phyloP scores from a whole-genome alignment of 2,113 vertebrate genomes.

The Camelus dromedarius region DNA sequence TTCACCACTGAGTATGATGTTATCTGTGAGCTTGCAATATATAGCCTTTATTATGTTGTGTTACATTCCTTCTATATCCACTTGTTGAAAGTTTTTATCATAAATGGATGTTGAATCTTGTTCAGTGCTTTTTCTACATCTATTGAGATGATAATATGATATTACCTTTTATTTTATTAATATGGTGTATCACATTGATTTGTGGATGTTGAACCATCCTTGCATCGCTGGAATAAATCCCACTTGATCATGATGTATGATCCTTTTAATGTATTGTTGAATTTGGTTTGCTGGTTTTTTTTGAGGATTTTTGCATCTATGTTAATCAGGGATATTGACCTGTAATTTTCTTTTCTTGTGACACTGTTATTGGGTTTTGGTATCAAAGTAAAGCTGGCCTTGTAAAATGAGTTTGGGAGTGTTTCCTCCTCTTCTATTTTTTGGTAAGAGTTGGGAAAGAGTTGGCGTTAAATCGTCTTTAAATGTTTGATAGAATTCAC shows the following conservation, averaged over 20 bases:
- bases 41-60: background rate
- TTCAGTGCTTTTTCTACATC: background rate
- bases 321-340: background rate
- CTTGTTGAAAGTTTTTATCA: background rate
- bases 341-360: background rate
- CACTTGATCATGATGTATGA: background rate
- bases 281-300: background rate
- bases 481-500: background rate
- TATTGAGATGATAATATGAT: background rate
- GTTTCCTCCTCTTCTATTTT: background rate
- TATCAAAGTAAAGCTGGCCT: background rate
- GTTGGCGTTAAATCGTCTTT: background rate
- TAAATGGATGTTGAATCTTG: background rate
- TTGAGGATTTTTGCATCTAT: background rate
- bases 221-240: background rate
- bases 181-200: background rate
- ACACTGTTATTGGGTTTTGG: background rate
- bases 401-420: background rate
- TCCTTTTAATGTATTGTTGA: background rate
- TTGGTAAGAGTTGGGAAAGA: background rate
- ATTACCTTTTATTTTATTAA: background rate
- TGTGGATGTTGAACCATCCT: background rate
- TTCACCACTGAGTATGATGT: background rate
- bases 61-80: background rate
- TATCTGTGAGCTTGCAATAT: background rate